phyloP scores from a whole-genome alignment of 37 sponge, comb jelly and placozoan species.

The Bolinopsis microptera region DNA sequence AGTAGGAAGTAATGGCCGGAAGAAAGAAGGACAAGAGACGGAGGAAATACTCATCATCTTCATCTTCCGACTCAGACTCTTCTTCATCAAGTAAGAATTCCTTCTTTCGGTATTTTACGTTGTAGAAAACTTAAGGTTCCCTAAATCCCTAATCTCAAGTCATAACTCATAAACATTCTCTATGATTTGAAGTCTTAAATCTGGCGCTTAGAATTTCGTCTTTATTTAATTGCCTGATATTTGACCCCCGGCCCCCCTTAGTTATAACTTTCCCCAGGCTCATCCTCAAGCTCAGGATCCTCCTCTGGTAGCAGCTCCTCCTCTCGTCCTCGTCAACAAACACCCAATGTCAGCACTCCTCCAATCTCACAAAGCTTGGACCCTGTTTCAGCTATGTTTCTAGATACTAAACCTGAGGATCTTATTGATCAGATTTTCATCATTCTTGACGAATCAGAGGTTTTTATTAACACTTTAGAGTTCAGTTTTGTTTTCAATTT shows the following conservation, averaged over 20 bases:
- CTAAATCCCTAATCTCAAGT: too few relatives aligned
- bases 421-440: conserved; percentile 40
- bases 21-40: neutral
- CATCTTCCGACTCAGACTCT: neutral
- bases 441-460: conserved; percentile 48
- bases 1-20: neutral
- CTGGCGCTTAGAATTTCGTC: too few relatives aligned
- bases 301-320: neutral
- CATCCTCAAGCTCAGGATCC: neutral
- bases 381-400: conserved; percentile 1
- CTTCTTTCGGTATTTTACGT: too few relatives aligned
- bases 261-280: neutral
- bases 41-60: neutral
- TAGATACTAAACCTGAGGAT: conserved; percentile 39
- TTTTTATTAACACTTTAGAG: neutral
- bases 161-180: too few relatives aligned
- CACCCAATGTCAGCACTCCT: neutral
- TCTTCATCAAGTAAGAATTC: neutral
- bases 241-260: too few relatives aligned
- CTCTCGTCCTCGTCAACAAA: neutral
- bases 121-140: too few relatives aligned
- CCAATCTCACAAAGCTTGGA: neutral
- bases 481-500: too few relatives aligned
- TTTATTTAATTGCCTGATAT: too few relatives aligned
- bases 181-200: too few relatives aligned